Evolutionary conservation across 2,797 vertebrate genomes (phyloP), one percentile per base, ranked within the genome.

Genomic region (Lacerta bilineata): DNA sequence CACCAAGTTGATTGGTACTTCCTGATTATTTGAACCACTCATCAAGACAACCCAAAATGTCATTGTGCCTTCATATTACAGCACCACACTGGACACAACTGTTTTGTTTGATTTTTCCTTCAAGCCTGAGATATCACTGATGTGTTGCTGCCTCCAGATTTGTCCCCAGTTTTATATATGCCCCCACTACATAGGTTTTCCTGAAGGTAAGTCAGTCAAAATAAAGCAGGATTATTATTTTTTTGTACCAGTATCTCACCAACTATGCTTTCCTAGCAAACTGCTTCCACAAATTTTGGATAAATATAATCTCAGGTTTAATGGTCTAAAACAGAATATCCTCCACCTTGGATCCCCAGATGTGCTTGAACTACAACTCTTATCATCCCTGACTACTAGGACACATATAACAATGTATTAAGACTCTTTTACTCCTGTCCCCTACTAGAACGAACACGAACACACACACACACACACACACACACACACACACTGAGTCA

Each of bases 161-260:
- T 71, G 25, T 25, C 15, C 25, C 27, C 10, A 18, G 55, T 41
- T 78, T 55, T 43, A 50, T 77, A 77, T 3, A 33, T 25, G 4
- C 23, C 23, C 23, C 46, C 5, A 29, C 13, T 33, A 27, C 23
- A 82, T 1, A 66, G 80, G 25, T 43, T 55, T 7, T 20, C 71
- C 20, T 41, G 33, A n/a, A 86, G n/a, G 15, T 29, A 46, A 75
- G 23, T 11, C 8, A 27, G 15, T 61, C 7, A 36, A 39, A 84
- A 61, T 29, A 61, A 72, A 84, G 55, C 9, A 83, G 72, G 50
- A 85, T 85, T 80, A 33, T 33, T 33, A 4, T 66, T 4, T 90
- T 91, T 8, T 20, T 2, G 0, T 87, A 41, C 33, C 18, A 29
- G 84, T 91, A 84, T 8, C n/a, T 81, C 85, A 81, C 33, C 36